These are phyloP conservation scores for Hoplostethus atlanticus DNA, from an alignment of 2,797 vertebrate genomes.

Conservation along the genomic window DNA sequence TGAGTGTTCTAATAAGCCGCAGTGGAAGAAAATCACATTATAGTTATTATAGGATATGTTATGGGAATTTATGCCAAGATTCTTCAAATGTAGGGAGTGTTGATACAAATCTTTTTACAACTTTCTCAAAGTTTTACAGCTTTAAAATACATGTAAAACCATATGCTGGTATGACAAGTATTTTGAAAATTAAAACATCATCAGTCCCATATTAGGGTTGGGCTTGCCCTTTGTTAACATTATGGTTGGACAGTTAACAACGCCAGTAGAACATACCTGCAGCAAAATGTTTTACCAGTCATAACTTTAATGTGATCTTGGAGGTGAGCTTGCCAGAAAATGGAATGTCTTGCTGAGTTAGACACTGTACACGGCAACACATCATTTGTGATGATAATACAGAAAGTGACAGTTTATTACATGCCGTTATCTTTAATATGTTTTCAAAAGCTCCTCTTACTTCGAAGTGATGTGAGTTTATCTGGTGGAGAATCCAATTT, in stretches of 20 bases:
- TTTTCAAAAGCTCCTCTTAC: slow-evolving; percentile 59
- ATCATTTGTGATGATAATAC: slow-evolving; percentile 50
- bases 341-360: slow-evolving; percentile 1
- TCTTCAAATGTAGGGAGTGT: no score
- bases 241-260: slow-evolving; percentile 1
- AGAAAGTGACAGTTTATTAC: slow-evolving; percentile 55
- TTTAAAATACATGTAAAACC: no score
- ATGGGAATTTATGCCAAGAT: no score
- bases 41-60: no score
- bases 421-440: slow-evolving; percentile 47
- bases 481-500: slow-evolving; percentile 67
- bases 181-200: no score
- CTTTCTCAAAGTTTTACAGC: no score
- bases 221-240: background rate
- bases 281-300: slow-evolving; percentile 15
- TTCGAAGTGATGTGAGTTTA: slow-evolving; percentile 48
- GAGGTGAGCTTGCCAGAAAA: background rate
- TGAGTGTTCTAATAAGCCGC: no score
- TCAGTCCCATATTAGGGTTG: background rate
- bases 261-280: background rate
- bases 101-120: no score
- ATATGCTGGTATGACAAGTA: no score
- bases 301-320: slow-evolving; percentile 13
- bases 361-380: slow-evolving; percentile 11
- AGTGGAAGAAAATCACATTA: no score